phyloP scores from a whole-genome alignment of 2,113 vertebrate genomes.

The Hemiprocne comata region DNA sequence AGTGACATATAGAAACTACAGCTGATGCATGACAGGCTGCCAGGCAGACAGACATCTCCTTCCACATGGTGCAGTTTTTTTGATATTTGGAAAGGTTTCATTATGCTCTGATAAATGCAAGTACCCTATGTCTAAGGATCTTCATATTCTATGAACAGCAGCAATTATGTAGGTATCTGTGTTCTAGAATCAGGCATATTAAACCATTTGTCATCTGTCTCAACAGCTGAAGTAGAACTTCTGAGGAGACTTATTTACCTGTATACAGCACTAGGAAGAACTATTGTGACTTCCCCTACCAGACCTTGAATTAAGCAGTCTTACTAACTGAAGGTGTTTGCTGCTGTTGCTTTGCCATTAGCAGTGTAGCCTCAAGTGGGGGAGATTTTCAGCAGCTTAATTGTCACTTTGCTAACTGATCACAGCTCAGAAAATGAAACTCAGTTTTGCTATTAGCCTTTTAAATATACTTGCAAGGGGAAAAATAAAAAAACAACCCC shows the following conservation, averaged over 20 bases:
- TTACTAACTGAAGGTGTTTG: not conserved
- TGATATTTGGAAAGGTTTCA: not conserved
- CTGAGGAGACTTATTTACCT: not conserved
- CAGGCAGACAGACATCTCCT: not conserved
- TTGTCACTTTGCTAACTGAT: not conserved
- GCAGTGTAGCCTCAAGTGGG: not conserved
- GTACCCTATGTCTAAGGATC: not conserved
- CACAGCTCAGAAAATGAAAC: not conserved
- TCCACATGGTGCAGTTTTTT: not conserved
- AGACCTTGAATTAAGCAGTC: not conserved
- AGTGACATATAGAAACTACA: rapidly evolving
- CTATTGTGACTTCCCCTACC: not conserved
- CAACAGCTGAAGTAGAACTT: not conserved
- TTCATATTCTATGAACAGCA: not conserved
- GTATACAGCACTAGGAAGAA: not conserved
- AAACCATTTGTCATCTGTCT: not conserved
- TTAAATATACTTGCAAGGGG: not conserved
- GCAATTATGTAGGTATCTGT: not conserved
- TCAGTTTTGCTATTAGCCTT: not conserved
- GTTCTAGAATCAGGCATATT: not conserved
- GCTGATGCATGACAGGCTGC: not conserved
- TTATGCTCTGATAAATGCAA: too few species aligned
- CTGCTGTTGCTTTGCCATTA: not conserved
- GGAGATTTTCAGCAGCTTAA: not conserved
- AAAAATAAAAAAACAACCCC: too few species aligned